Evolutionary conservation across 92 coral and sea anemone genomes (phyloP).

Genomic region (Ricordea florida): DNA sequence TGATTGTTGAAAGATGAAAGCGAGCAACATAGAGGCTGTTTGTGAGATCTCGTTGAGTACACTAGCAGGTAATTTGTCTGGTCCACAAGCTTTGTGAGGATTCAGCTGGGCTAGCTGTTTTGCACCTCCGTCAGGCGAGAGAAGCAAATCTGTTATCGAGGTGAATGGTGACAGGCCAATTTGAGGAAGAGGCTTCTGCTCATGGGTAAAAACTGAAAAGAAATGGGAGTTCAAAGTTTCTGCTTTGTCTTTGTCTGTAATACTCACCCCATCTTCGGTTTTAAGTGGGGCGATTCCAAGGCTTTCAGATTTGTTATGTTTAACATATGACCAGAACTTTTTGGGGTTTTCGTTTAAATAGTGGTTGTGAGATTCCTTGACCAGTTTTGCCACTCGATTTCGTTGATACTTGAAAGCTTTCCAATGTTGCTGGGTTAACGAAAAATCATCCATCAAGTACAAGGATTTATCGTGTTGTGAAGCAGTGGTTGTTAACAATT

Average conservation of each 20-base stretch:
- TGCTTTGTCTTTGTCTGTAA: conserved; percentile 52
- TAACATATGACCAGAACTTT: conserved; percentile 54
- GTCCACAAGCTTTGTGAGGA: conserved; percentile 14
- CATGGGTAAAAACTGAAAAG: no score
- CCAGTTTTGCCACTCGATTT: no score
- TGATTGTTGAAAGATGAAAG: conserved; percentile 49
- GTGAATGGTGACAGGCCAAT: neutral
- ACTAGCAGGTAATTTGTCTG: conserved; percentile 1
- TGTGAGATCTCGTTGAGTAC: conserved; percentile 20
- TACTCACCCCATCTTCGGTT: neutral
- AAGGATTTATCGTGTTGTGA: no score
- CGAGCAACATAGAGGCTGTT: conserved; percentile 13
- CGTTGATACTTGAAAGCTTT: no score
- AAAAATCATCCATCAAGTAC: no score
- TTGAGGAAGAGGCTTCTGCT: no score
- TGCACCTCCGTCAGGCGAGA: conserved; percentile 22
- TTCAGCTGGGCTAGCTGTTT: conserved; percentile 49
- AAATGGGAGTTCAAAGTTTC: conserved; percentile 29
- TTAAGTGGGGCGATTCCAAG: conserved; percentile 41
- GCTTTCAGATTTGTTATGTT: conserved; percentile 34
- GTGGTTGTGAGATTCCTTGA: no score
- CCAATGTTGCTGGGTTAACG: no score
- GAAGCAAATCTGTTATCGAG: conserved; percentile 10
- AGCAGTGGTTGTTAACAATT: no score
- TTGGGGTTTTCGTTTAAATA: conserved; percentile 55